Percentiles rank a stretch among this genome's conserved stretches.
phyloP scores from a whole-genome alignment of 1,140 invertebrate genomes.

The Atta colombica region DNA sequence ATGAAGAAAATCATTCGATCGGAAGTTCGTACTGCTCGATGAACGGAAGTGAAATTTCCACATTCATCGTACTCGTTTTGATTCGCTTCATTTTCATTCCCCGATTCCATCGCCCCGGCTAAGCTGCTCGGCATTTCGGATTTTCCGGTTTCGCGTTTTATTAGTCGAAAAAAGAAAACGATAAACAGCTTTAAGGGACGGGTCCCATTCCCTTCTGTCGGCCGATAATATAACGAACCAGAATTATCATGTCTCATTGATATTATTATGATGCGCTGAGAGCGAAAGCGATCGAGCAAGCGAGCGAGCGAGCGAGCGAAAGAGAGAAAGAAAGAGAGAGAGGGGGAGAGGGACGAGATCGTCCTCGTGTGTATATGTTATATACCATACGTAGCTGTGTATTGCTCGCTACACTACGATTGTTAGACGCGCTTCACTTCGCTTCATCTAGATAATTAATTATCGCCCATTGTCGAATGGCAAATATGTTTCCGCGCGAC shows the following conservation, averaged over 20 bases:
- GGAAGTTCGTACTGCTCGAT: neutral
- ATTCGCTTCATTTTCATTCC: conserved; percentile 19
- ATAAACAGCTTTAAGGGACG: conserved; percentile 57
- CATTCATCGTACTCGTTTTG: neutral
- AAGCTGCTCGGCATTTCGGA: neutral
- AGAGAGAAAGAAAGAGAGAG: neutral
- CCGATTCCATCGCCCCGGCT: neutral
- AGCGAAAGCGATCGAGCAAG: too few relatives aligned
- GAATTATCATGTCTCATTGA: conserved; percentile 26
- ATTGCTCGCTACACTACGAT: conserved; percentile 34
- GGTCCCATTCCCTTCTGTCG: conserved; percentile 37
- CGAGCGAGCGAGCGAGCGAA: too few relatives aligned
- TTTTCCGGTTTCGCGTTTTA: neutral
- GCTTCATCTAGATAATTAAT: conserved; percentile 55
- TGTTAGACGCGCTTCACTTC: conserved; percentile 45
- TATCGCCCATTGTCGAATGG: conserved; percentile 38
- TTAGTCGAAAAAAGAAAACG: neutral
- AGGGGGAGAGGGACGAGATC: neutral
- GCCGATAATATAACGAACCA: conserved; percentile 29
- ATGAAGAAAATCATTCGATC: neutral
- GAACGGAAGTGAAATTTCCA: conserved; percentile 6
- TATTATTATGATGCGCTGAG: conserved; percentile 49
- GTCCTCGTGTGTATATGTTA: conserved; percentile 33
- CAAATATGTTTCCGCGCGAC: conserved; percentile 6
- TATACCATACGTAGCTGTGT: conserved; percentile 33